Conservation (phyloP, 2,888 invertebrate species). For the Hedychridium roseum region DNA sequence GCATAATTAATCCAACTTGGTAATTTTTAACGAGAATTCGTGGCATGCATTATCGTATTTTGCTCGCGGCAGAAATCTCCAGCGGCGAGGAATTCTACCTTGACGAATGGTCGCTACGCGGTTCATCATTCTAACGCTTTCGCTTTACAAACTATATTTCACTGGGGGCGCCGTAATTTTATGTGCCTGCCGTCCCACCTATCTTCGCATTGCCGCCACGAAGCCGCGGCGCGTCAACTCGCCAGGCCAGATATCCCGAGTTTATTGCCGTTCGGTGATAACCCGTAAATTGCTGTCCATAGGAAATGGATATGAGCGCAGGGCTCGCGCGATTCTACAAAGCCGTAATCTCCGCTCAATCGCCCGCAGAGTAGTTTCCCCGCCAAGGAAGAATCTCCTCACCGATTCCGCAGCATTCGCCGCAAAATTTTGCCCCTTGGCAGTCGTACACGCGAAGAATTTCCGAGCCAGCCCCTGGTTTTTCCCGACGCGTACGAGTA, state of each 20-base stretch:
- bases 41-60: too few species aligned
- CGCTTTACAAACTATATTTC: conserved; percentile 37
- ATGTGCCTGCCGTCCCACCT: conserved; percentile 32
- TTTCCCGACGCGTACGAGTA: too few species aligned
- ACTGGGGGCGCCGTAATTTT: conserved; percentile 33
- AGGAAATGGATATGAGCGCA: conserved; percentile 33
- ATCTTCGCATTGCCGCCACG: conserved; percentile 27
- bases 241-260: conserved; percentile 35
- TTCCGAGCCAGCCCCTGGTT: too few species aligned
- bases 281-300: conserved; percentile 42
- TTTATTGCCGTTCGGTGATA: conserved; percentile 44
- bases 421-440: not conserved
- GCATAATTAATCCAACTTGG: too few species aligned
- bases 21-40: too few species aligned
- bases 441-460: conserved; percentile 10
- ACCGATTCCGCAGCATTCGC: conserved; percentile 17
- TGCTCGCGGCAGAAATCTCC: too few species aligned
- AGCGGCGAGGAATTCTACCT: too few species aligned
- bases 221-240: conserved; percentile 29
- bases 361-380: conserved; percentile 34
- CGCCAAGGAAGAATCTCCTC: conserved; percentile 22
- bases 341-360: conserved; percentile 38
- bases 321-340: conserved; percentile 35
- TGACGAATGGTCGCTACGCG: too few species aligned
- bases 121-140: conserved; percentile 30